Conservation (phyloP, 2,888 invertebrate species). For the Euphydryas editha region DNA sequence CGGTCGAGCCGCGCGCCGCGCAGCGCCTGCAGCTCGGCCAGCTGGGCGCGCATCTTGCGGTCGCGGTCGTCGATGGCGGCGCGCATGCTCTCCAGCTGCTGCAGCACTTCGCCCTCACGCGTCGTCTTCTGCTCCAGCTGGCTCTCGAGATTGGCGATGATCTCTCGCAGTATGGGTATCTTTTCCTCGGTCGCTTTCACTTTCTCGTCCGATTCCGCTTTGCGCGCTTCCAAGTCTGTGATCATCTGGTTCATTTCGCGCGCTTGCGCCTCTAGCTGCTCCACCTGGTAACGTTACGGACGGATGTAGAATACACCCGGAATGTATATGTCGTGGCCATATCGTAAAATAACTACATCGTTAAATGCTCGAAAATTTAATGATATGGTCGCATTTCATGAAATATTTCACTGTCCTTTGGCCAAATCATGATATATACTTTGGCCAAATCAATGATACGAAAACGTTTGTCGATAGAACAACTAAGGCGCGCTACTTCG, state of each 20-base stretch:
- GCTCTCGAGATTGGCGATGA: slow-evolving; percentile 89
- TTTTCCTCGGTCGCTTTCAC: slow-evolving; percentile 90
- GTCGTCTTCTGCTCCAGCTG: slow-evolving; percentile 88
- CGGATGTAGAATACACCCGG: background rate
- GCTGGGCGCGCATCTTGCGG: slow-evolving; percentile 80
- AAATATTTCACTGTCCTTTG: too few relatives aligned
- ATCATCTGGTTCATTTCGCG: slow-evolving; percentile 87
- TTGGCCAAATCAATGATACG: too few relatives aligned
- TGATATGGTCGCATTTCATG: too few relatives aligned
- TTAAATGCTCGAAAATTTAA: too few relatives aligned
- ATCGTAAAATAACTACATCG: too few relatives aligned
- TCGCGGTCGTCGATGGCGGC: slow-evolving; percentile 82
- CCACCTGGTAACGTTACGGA: slow-evolving; percentile 83
- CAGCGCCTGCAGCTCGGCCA: slow-evolving; percentile 80
- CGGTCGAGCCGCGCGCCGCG: slow-evolving; percentile 69
- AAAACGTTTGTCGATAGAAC: too few relatives aligned
- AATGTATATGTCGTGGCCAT: too few relatives aligned
- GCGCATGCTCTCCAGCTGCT: slow-evolving; percentile 83
- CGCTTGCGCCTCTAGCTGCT: slow-evolving; percentile 90
- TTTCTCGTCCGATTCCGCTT: slow-evolving; percentile 87
- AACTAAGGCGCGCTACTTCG: too few relatives aligned
- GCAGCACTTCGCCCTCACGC: slow-evolving; percentile 85
- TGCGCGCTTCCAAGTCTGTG: slow-evolving; percentile 84
- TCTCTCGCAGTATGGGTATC: slow-evolving; percentile 88
- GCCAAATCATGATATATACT: too few relatives aligned